Conservation (phyloP, 1,140 invertebrate genomes). For the Spodoptera frugiperda region DNA sequence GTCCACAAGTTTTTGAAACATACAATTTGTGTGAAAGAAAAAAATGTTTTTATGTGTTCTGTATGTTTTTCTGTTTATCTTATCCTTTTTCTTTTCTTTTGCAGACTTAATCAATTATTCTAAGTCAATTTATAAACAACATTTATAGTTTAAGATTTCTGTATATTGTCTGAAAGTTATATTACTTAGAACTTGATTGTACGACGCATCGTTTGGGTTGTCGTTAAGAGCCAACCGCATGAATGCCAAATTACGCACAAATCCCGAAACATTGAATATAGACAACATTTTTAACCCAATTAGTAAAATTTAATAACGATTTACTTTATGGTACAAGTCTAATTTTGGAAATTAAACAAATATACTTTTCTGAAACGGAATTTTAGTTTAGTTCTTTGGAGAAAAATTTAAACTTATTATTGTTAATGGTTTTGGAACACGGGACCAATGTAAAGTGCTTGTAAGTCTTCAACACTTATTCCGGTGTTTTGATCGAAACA, state of each 20-base stretch:
- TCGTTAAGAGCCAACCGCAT: constrained; percentile 35
- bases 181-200: neutral
- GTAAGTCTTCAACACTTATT: neutral
- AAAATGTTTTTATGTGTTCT: too few species aligned
- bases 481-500: neutral
- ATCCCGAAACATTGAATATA: neutral
- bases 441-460: constrained; percentile 11
- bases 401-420: neutral
- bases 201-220: neutral
- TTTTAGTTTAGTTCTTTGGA: too few species aligned
- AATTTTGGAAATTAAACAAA: neutral
- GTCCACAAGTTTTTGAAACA: too few species aligned
- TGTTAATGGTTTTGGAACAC: neutral
- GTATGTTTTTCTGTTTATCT: too few species aligned
- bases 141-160: neutral
- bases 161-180: neutral
- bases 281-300: constrained; percentile 23
- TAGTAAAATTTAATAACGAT: neutral
- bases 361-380: too few species aligned
- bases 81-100: too few species aligned
- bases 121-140: too few species aligned
- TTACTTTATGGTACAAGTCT: neutral
- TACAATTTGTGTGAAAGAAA: too few species aligned
- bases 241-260: constrained; percentile 44
- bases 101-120: too few species aligned